Evolutionary conservation across 1,140 invertebrate species (phyloP).

Genomic region (Pararge aegeria): DNA sequence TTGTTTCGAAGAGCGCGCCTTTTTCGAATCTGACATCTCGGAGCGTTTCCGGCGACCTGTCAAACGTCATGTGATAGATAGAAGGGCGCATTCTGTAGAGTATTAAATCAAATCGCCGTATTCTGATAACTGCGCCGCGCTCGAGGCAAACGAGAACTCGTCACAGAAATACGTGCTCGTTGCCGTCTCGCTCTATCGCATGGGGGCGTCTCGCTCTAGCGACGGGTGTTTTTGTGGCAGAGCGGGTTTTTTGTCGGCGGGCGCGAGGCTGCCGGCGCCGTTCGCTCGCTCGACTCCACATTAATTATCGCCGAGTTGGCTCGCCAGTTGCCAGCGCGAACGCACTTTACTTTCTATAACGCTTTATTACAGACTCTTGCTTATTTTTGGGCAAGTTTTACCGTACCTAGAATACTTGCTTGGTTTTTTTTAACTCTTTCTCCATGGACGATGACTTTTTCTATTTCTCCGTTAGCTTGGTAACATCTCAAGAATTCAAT

Average conservation of each 20-base stretch:
- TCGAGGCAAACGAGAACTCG: constrained; percentile 70
- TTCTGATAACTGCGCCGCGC: constrained; percentile 66
- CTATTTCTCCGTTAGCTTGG: background rate
- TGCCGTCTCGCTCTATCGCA: constrained; percentile 49
- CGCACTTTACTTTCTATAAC: constrained; percentile 74
- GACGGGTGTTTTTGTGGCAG: constrained; percentile 73
- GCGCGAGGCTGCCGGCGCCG: constrained; percentile 69
- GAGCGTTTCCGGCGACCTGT: constrained; percentile 72
- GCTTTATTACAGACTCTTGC: constrained; percentile 34
- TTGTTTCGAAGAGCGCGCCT: constrained; percentile 48
- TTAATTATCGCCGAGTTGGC: constrained; percentile 74
- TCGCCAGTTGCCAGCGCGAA: constrained; percentile 60
- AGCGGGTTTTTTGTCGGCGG: constrained; percentile 75
- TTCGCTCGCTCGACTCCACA: constrained; percentile 68
- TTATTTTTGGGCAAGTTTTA: constrained; percentile 19
- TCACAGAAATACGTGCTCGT: constrained; percentile 69
- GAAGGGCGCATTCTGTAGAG: constrained; percentile 74
- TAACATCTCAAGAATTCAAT: background rate
- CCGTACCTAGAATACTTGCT: constrained; percentile 1
- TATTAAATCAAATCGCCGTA: constrained; percentile 77
- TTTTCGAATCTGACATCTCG: constrained; percentile 75
- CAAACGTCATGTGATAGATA: constrained; percentile 79
- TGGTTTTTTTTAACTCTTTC: background rate
- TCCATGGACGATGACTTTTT: background rate
- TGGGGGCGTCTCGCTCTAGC: constrained; percentile 53